Conservation (phyloP, 2,797 vertebrate genomes). For the Aeoliscus strigatus region DNA sequence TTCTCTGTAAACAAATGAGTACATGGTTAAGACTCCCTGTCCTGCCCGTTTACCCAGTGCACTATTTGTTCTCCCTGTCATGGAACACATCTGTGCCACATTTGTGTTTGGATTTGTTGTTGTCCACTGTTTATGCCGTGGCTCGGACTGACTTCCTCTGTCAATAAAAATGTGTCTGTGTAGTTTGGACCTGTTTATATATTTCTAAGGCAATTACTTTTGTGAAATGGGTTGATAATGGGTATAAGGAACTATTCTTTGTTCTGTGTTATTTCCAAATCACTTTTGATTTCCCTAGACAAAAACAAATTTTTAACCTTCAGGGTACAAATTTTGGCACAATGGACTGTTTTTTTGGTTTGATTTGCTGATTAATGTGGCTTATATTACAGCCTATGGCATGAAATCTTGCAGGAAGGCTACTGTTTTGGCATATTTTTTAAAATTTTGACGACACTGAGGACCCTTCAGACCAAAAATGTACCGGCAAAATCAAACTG, state of each 20-base stretch:
- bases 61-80: conserved; percentile 51
- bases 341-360: too few relatives aligned
- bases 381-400: too few relatives aligned
- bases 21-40: conserved; percentile 66
- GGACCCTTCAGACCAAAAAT: too few relatives aligned
- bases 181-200: conserved; percentile 5
- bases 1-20: conserved; percentile 83
- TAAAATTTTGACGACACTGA: too few relatives aligned
- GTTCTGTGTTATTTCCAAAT: conserved; percentile 1
- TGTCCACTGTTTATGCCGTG: conserved; percentile 33
- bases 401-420: too few relatives aligned
- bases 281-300: conserved; percentile 1
- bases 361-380: too few relatives aligned
- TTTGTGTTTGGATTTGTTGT: conserved; percentile 54
- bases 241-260: conserved; percentile 1
- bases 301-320: too few relatives aligned
- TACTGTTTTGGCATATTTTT: too few relatives aligned
- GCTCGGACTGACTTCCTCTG: conserved; percentile 32
- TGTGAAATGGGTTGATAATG: conserved; percentile 19
- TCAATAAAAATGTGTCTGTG: conserved; percentile 21
- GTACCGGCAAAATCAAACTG: too few relatives aligned
- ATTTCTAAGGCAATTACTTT: conserved; percentile 19
- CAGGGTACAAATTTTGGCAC: too few relatives aligned
- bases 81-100: conserved; percentile 63
- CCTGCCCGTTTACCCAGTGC: conserved; percentile 55